Conservation (phyloP, 2,888 invertebrate genomes). For the Drosophila monieri region DNA sequence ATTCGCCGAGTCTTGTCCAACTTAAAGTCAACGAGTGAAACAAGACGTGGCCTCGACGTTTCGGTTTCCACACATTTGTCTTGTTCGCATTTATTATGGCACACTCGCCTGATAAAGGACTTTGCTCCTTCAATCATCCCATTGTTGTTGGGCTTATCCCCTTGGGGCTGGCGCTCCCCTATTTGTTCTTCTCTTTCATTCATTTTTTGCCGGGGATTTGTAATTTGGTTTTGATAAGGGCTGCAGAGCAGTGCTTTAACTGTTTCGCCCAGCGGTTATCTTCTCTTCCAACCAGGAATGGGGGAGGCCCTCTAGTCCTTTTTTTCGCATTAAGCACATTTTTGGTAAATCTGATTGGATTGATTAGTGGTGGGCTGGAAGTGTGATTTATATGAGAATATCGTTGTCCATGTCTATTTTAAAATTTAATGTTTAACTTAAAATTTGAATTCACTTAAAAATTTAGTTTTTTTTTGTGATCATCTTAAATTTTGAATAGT, state of each 20-base stretch:
- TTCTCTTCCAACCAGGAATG: slow-evolving; percentile 32
- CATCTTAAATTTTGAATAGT: too few species aligned
- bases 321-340: slow-evolving; percentile 67
- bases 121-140: slow-evolving; percentile 71
- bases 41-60: slow-evolving; percentile 34
- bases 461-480: too few species aligned
- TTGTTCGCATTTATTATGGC: slow-evolving; percentile 64
- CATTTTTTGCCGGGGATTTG: slow-evolving; percentile 62
- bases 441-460: too few species aligned
- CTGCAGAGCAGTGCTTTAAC: slow-evolving; percentile 48
- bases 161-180: slow-evolving; percentile 5
- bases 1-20: slow-evolving; percentile 54
- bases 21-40: slow-evolving; percentile 66
- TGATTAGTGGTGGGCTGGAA: slow-evolving; percentile 8
- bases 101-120: slow-evolving; percentile 75
- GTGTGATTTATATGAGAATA: background rate
- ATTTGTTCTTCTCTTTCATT: slow-evolving; percentile 9
- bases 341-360: slow-evolving; percentile 56
- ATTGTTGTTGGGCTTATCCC: slow-evolving; percentile 53
- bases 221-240: slow-evolving; percentile 73
- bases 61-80: slow-evolving; percentile 27
- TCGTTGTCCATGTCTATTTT: background rate
- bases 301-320: slow-evolving; percentile 42
- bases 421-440: too few species aligned
- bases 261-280: slow-evolving; percentile 47